Evolutionary conservation across 2,888 invertebrate species (phyloP), one percentile per base, ranked within the genome.

Genomic region (Parelbella ahira): DNA sequence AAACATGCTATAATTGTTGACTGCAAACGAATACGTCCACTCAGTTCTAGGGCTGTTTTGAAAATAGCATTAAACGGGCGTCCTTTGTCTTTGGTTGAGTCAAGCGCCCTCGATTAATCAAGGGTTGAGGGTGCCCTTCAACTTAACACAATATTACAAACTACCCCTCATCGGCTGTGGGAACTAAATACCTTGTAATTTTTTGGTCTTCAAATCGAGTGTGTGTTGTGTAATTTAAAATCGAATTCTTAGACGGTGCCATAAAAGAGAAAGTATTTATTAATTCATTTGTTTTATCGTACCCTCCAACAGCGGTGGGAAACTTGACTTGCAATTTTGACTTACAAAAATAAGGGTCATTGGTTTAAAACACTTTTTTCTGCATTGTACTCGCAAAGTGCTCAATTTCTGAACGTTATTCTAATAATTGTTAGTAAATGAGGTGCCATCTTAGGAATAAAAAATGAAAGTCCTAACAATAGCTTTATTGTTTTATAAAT

Each of bases 1-100:
- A 60, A 63, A 58, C n/a, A n/a, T n/a, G n/a, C n/a, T n/a, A n/a
- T n/a, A n/a, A n/a, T n/a, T 62, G 64, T 70, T 68, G 67, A 70
- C 63, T 68, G 61, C 54, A 48, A 45, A 60, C 55, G 53, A 58
- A 66, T 63, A 53, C 56, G 60, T 60, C 53, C 7, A 10, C 70
- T 78, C 61, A 28, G 28, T 50, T 58, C 43, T 54, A 73, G 78
- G 54, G 74, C 61, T 83, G 84, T 83, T 83, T 83, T 69, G 81
- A 79, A 84, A 83, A 83, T 81, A 82, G 68, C 61, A 64, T 64
- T 74, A 72, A 83, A 80, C 58, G 58, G 51, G 56, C 62, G 59
- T 62, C 72, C 66, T 74, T 83, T 81, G 79, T 80, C 72, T 79
- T 64, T 50, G 30, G 25, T 52, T 63, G 53, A 42, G 51, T 46